Evolutionary conservation across 2,797 vertebrate species (phyloP), one percentile per base, ranked within the genome.

Genomic region (Manis pentadactyla): DNA sequence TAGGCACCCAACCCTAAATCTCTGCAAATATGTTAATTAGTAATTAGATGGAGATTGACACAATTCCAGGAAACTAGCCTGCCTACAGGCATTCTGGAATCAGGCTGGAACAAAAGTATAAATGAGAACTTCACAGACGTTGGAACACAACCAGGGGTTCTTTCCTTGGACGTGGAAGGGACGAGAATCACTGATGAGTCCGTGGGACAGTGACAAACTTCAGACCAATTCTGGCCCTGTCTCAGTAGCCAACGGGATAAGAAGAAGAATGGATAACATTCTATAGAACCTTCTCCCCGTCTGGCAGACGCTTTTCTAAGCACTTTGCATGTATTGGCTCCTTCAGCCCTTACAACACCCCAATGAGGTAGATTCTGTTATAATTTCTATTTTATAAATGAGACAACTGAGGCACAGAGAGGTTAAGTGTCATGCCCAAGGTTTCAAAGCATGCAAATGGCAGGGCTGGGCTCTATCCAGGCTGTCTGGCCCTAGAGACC

Each of bases 1-100:
- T 74, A 87, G 92, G 46, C 27, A 55, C 18, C 79, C 69, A 86
- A 53, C 64, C 74, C 49, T 64, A 94, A 93, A 90, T 87, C 34
- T 12, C 27, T 73, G 21, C 21, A 90, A 69, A 93, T 85, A 49
- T 31, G 29, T 88, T 74, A 42, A 69, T 93, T 86, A 74, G 55
- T 29, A 51, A 90, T 81, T 79, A 89, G 61, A 71, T n/a, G 69
- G 57, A 46, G 84, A 89, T 51, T 27, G 59, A 69, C 14, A 84
- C 7, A 29, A n/a, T 66, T 55, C 66, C 61, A 82, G 49, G 53
- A 75, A 61, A 23, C 5, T 25, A 49, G 25, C 7, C 34, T 34
- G 39, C 74, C 64, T 23, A 0, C 7, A 29, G 19, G 64, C 27
- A 37, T 68, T 78, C 84, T 84, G 42, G 89, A 68, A 39, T 78